phyloP scores from a whole-genome alignment of 2,113 vertebrate species.

The Equus quagga region DNA sequence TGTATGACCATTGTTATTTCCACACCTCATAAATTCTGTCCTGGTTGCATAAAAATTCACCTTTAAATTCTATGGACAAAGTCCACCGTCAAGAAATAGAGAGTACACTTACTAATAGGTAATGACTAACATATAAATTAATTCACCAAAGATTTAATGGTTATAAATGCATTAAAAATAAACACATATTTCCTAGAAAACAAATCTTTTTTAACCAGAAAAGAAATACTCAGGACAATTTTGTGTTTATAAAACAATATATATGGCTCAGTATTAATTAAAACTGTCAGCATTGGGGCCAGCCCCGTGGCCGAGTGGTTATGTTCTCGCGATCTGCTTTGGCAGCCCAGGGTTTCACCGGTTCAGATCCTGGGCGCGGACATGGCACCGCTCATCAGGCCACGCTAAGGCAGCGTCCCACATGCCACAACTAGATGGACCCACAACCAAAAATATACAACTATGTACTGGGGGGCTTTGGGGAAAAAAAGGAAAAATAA shows the following conservation, averaged over 20 bases:
- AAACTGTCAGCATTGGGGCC: not conserved
- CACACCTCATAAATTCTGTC: constrained; percentile 28
- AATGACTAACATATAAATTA: not conserved
- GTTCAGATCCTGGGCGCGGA: too few species aligned
- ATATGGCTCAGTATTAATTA: not conserved
- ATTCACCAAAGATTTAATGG: not conserved
- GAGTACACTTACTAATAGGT: not conserved
- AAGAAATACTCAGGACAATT: not conserved
- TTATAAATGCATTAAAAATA: constrained; percentile 20
- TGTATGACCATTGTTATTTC: not conserved
- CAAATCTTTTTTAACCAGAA: not conserved
- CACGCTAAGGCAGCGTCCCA: too few species aligned
- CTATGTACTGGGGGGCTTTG: too few species aligned
- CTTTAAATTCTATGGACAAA: not conserved
- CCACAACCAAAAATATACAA: too few species aligned
- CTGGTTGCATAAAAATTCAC: not conserved
- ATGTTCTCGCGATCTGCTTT: too few species aligned
- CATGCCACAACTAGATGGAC: too few species aligned
- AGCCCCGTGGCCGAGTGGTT: too few species aligned
- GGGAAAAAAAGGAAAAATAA: too few species aligned
- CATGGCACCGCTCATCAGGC: too few species aligned
- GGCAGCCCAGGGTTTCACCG: too few species aligned
- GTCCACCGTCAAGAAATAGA: not conserved
- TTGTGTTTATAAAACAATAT: not conserved
- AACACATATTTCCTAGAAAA: not conserved